Conservation (phyloP, 2,888 invertebrate genomes). For the Coleophora deauratella region DNA sequence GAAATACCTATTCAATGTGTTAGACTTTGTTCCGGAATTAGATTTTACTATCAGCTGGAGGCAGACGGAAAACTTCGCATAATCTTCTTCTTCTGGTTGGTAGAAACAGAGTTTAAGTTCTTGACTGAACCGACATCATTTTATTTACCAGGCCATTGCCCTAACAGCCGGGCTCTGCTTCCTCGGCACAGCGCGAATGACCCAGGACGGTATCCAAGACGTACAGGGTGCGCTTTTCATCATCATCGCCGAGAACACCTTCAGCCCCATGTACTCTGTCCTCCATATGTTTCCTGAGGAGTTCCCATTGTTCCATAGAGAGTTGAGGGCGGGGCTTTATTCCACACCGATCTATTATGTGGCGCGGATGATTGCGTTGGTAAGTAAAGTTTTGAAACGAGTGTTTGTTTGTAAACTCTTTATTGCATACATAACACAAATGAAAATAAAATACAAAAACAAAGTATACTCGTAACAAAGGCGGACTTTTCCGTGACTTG, state of each 20-base stretch:
- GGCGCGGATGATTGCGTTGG: slow-evolving; percentile 86
- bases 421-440: no score
- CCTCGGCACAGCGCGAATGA: slow-evolving; percentile 79
- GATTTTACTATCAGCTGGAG: no score
- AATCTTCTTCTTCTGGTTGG: no score
- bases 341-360: slow-evolving; percentile 85
- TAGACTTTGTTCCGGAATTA: no score
- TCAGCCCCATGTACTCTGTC: slow-evolving; percentile 93
- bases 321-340: slow-evolving; percentile 88
- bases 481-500: no score
- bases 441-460: no score
- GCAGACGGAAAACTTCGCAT: no score
- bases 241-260: slow-evolving; percentile 91
- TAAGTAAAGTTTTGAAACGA: slow-evolving; percentile 42
- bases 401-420: no score
- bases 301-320: slow-evolving; percentile 86
- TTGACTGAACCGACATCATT: background rate
- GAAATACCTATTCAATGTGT: no score
- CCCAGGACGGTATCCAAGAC: slow-evolving; percentile 89
- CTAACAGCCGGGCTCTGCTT: slow-evolving; percentile 90
- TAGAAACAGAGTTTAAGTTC: no score
- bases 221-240: slow-evolving; percentile 92
- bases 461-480: no score
- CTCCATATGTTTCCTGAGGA: slow-evolving; percentile 87
- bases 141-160: slow-evolving; percentile 74